phyloP scores from a whole-genome alignment of 2,797 vertebrate species.

The Hypotaenidia okinawae region DNA sequence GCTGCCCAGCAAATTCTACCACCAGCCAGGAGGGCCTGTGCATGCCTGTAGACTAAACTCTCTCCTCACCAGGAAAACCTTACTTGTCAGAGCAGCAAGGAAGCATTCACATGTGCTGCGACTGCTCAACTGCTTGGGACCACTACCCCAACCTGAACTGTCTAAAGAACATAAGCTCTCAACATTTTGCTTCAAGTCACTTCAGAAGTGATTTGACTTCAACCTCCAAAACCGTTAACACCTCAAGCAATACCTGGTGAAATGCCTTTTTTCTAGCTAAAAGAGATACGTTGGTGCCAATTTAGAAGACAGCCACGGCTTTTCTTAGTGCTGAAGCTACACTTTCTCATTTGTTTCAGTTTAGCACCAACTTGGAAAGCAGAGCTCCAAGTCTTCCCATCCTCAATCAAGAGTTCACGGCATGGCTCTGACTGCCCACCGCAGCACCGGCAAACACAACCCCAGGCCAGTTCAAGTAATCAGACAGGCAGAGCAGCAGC shows the following conservation, averaged over 20 bases:
- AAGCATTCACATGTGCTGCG: background rate
- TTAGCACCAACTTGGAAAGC: background rate
- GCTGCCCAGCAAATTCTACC: background rate
- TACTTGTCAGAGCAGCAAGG: background rate
- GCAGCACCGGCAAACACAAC: background rate
- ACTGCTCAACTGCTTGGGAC: background rate
- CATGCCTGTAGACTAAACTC: background rate
- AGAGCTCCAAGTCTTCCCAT: background rate
- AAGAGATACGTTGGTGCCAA: background rate
- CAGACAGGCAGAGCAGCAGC: background rate
- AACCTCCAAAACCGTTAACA: background rate
- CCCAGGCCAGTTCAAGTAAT: background rate
- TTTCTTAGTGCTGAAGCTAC: background rate
- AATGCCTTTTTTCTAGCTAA: background rate
- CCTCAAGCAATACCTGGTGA: background rate
- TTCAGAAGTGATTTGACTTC: background rate
- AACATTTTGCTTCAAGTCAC: background rate
- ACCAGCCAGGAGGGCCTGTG: background rate
- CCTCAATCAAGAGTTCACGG: background rate
- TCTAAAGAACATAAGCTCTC: background rate
- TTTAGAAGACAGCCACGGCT: background rate
- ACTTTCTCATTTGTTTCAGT: background rate
- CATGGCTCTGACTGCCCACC: rapidly evolving
- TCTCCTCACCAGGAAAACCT: background rate
- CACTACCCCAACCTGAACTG: background rate